Conservation (phyloP, 2,797 vertebrate genomes). For the Oryzias dopingdopingensis region DNA sequence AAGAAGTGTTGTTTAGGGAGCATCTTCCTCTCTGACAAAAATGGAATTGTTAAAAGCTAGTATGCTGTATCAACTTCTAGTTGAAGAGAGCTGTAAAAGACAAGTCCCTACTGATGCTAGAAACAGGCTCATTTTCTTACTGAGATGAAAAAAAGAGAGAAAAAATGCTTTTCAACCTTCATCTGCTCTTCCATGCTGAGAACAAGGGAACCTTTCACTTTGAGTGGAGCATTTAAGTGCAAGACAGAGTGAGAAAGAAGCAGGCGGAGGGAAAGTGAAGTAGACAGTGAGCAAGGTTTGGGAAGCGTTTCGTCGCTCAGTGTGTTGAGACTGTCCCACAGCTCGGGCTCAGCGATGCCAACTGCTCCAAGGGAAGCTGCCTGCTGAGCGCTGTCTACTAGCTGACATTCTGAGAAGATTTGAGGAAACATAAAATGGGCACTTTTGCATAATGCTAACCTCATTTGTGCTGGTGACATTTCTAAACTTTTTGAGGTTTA, state of each 20-base stretch:
- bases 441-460: conserved; percentile 62
- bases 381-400: conserved; percentile 53
- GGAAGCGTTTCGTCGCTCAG: conserved; percentile 63
- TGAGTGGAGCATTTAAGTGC: conserved; percentile 50
- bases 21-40: conserved; percentile 47
- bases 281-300: conserved; percentile 41
- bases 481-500: conserved; percentile 38
- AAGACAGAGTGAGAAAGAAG: conserved; percentile 39
- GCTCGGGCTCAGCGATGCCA: conserved; percentile 49
- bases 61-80: conserved; percentile 41
- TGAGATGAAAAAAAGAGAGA: conserved; percentile 39
- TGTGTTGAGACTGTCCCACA: conserved; percentile 61
- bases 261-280: conserved; percentile 32
- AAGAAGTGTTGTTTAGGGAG: conserved; percentile 6
- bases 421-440: conserved; percentile 45
- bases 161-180: conserved; percentile 58
- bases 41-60: conserved; percentile 42
- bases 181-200: conserved; percentile 51
- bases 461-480: conserved; percentile 48
- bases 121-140: conserved; percentile 54
- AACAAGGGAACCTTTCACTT: conserved; percentile 59
- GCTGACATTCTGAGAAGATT: conserved; percentile 57
- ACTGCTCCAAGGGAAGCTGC: conserved; percentile 62
- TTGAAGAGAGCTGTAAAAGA: conserved; percentile 44
- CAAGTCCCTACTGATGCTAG: conserved; percentile 36